Conservation (phyloP, 2,797 vertebrate genomes). For the Cirrhinus mrigala region DNA sequence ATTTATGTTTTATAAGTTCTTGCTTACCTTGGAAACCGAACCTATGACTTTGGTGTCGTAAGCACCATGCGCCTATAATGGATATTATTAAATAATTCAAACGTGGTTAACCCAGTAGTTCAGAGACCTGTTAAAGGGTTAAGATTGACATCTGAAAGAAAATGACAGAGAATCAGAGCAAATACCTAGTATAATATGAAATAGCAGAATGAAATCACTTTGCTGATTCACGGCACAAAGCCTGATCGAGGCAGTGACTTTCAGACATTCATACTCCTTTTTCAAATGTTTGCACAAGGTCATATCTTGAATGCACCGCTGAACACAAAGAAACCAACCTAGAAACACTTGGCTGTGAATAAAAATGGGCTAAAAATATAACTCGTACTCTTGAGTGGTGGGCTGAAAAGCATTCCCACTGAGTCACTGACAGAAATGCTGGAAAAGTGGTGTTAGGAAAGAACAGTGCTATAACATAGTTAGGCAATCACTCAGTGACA, state of each 20-base stretch:
- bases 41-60: background rate
- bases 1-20: background rate
- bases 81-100: background rate
- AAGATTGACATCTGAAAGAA: background rate
- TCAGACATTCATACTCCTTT: background rate
- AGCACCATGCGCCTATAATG: too few species aligned
- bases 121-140: background rate
- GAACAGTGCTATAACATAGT: background rate
- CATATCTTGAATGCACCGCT: background rate
- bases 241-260: background rate
- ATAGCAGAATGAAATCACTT: background rate
- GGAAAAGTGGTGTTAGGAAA: conserved; percentile 4
- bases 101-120: background rate
- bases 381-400: conserved; percentile 8
- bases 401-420: conserved; percentile 22
- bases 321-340: conserved; percentile 20
- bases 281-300: conserved; percentile 12
- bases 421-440: conserved; percentile 2
- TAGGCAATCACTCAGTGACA: conserved; percentile 10
- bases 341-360: background rate
- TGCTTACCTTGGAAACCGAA: background rate
- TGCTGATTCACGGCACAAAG: background rate
- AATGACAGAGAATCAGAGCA: background rate
- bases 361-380: conserved; percentile 20
- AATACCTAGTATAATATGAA: background rate